Evolutionary conservation across 1,140 invertebrate species (phyloP), one percentile per base, ranked within the genome.

Genomic region (Drosophila tsacasi): DNA sequence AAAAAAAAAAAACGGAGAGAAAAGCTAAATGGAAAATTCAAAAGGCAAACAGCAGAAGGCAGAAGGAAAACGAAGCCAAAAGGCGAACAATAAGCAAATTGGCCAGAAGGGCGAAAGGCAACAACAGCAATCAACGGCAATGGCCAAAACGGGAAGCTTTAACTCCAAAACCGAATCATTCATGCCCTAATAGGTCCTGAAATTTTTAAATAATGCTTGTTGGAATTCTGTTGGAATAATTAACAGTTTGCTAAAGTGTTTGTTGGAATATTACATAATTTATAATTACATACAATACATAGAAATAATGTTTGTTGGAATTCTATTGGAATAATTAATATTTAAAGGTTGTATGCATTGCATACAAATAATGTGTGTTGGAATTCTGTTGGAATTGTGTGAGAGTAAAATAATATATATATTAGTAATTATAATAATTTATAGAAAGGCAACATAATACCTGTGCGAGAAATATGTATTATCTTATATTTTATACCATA

Each of bases 21-120:
- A 32, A 27, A n/a, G 15, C 19, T 35, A 32, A 64, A 64, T 54
- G 61, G 23, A 57, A 39, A 60, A 60, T 60, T 21, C 42, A 60
- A 30, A 77, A 52, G 35, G 50, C 54, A 57, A 57, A 57, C 35
- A 57, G 54, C 35, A 39, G 54, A 57, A 57, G 55, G 23, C 23
- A 40, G 40, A 12, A 27, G 46, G 19, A 76, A 78, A 59, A 66
- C 54, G 57, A 64, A 77, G 63, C 69, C 80, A 83, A 82, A 69
- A 76, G 62, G 65, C 81, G 59, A 85, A 86, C 79, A 86, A 84
- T 76, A 76, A 83, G 65, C 66, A 76, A 80, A 84, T 65, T 72
- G 60, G 55, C 76, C 67, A 80, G 79, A 77, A 76, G 76, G 64
- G 65, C 58, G 64, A 57, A 78, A 32, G 68, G 42, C 67, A 79